Base-by-base conservation (phyloP, 1,140 invertebrate species). In the Fopius arisanus region DNA sequence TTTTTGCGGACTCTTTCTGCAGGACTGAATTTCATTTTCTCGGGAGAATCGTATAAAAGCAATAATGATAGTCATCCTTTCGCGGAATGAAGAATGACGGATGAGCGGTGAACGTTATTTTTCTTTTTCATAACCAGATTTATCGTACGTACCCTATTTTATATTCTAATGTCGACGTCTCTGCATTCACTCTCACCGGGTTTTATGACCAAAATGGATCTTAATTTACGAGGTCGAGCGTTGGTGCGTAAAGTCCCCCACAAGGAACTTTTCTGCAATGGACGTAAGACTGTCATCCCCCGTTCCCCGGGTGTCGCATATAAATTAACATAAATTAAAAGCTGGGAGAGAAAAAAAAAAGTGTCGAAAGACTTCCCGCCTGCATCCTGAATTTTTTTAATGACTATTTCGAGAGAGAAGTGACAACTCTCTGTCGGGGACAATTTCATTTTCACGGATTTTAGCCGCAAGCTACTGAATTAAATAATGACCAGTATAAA, bases 321-420 rank as follows among this genome's bases (percentile, higher is more conserved):
- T 65, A 65, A 65, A 65, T 65, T 31, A 65, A 65, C 29, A 31
- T 65, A 65, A 65, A 59, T 59, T 59, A 59, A 59, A 48, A 59
- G 16, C 23, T 26, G 1, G 21, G 43, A 14, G 19, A 21, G 54
- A 59, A 59, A 59, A 54, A 59, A 59, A 59, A 7, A 28, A 19
- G 23, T 26, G 23, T n/a, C 26, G 23, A 23, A 59, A 59, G 23
- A 48, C 43, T 59, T 59, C 26, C 21, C 54, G 54, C 54, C 54
- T 23, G 54, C 54, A 21, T 23, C 54, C 3, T 59, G 21, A 14
- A 2, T 23, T 59, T 59, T 59, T 28, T 59, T 28, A 51, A 51
- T 23, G 19, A 59, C 16, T 12, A 48, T 48, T 48, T 19, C 16
- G 43, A 16, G 10, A 48, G 43, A 48, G 43, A n/a, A 19, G 43